phyloP scores from a whole-genome alignment of 2,888 invertebrate species.

The Xestia xanthographa region DNA sequence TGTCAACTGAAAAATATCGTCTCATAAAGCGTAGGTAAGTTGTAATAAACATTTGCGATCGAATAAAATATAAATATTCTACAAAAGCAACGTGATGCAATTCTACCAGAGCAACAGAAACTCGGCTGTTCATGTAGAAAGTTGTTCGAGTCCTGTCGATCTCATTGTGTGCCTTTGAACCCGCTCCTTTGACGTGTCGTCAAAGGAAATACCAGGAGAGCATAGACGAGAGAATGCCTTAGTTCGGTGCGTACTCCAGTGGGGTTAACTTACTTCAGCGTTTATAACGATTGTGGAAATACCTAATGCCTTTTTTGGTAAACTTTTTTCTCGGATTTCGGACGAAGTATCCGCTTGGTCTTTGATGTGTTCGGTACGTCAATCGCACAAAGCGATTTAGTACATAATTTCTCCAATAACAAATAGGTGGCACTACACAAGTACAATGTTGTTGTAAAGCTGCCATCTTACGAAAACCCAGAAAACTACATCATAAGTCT shows the following conservation, averaged over 20 bases:
- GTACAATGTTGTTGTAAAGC: too few relatives aligned
- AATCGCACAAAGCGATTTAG: too few relatives aligned
- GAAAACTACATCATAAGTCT: too few relatives aligned
- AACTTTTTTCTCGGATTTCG: slow-evolving; percentile 10
- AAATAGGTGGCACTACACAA: too few relatives aligned
- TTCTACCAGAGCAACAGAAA: slow-evolving; percentile 38
- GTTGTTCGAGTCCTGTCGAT: slow-evolving; percentile 59
- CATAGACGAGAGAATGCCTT: slow-evolving; percentile 56
- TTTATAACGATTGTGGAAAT: slow-evolving; percentile 50
- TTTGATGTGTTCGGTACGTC: too few relatives aligned
- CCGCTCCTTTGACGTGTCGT: slow-evolving; percentile 59
- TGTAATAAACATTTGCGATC: background rate
- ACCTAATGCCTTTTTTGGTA: slow-evolving; percentile 24
- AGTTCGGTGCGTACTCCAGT: slow-evolving; percentile 51
- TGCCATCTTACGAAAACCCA: too few relatives aligned
- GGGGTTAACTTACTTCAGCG: slow-evolving; percentile 50
- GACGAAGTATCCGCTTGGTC: slow-evolving; percentile 5
- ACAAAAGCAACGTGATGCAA: slow-evolving; percentile 37
- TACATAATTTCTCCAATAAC: too few relatives aligned
- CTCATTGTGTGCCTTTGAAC: slow-evolving; percentile 62
- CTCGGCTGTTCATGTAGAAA: slow-evolving; percentile 51
- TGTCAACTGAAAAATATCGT: background rate
- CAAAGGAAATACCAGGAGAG: slow-evolving; percentile 65
- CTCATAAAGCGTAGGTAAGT: background rate
- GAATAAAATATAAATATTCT: slow-evolving; percentile 30